Conservation (phyloP, 2,113 vertebrate genomes). For the Melanotaenia duboulayi region DNA sequence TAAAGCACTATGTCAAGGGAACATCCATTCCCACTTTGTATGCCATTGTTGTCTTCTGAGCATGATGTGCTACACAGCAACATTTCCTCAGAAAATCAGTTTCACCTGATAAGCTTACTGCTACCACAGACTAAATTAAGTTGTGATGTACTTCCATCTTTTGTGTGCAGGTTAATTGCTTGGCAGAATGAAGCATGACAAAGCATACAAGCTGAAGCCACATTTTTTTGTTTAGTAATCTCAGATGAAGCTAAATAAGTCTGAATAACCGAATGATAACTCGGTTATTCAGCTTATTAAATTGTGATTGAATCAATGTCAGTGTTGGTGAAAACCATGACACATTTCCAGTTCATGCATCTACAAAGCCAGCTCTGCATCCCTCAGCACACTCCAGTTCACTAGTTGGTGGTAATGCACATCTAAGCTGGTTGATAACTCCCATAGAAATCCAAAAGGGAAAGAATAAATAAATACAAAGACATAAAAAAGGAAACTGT, state of each 20-base stretch:
- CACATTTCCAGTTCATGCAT: no score
- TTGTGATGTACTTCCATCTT: slow-evolving; percentile 20
- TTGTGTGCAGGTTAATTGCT: slow-evolving; percentile 29
- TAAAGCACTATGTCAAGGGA: slow-evolving; percentile 66
- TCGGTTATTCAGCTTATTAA: no score
- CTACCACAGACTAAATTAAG: slow-evolving; percentile 16
- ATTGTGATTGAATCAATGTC: no score
- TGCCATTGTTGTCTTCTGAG: slow-evolving; percentile 58
- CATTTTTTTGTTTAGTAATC: slow-evolving; percentile 1
- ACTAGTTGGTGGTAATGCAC: no score
- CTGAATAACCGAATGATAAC: background rate
- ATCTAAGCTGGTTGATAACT: no score
- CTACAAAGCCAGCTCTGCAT: no score
- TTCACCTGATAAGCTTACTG: slow-evolving; percentile 35
- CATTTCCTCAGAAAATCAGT: slow-evolving; percentile 53
- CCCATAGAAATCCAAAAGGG: no score
- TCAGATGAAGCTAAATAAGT: background rate
- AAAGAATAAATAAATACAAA: no score
- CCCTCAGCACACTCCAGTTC: no score
- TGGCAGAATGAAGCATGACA: slow-evolving; percentile 4
- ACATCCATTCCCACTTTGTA: slow-evolving; percentile 62
- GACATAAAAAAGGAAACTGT: no score
- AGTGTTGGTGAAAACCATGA: no score
- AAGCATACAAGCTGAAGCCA: slow-evolving; percentile 7
- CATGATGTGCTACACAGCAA: slow-evolving; percentile 47